Evolutionary conservation across 2,888 invertebrate genomes (phyloP).

Genomic region (Dastarcus helophoroides): DNA sequence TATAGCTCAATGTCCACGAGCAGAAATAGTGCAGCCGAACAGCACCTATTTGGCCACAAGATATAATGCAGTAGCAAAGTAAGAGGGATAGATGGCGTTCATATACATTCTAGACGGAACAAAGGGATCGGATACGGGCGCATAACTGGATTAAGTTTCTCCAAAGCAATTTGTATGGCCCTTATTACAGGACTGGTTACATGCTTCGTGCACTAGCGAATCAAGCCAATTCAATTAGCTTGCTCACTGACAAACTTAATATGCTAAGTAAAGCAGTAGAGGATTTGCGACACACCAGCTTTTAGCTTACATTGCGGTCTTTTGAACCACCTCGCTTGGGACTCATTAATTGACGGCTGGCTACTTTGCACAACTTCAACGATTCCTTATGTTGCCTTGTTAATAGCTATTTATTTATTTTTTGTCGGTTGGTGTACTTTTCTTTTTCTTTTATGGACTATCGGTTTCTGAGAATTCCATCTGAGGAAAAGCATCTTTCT

Average conservation of each 20-base stretch:
- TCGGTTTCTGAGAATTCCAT: too few relatives aligned
- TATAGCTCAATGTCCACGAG: too few relatives aligned
- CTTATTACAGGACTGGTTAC: constrained; percentile 32
- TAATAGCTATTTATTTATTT: too few relatives aligned
- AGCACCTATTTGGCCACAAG: not conserved
- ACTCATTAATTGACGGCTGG: constrained; percentile 11
- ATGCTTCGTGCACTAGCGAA: constrained; percentile 31
- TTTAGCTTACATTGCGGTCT: constrained; percentile 13
- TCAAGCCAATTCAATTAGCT: constrained; percentile 34
- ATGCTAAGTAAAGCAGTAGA: constrained; percentile 33
- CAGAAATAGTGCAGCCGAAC: not conserved
- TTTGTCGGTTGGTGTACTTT: too few relatives aligned
- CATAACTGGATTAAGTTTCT: constrained; percentile 32
- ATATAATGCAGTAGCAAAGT: constrained; percentile 8
- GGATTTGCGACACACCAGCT: constrained; percentile 21
- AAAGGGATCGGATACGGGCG: constrained; percentile 27
- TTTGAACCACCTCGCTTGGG: constrained; percentile 13
- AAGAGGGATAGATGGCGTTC: constrained; percentile 15
- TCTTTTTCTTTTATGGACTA: too few relatives aligned
- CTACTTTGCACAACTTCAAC: not conserved
- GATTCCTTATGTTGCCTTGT: too few relatives aligned
- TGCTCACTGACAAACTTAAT: constrained; percentile 33
- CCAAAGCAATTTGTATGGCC: constrained; percentile 34
- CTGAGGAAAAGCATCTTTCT: too few relatives aligned
- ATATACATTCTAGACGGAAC: constrained; percentile 22